Evolutionary conservation across 1,140 invertebrate species (phyloP), one percentile per base, ranked within the genome.

Genomic region (Scaptomyza graminum): DNA sequence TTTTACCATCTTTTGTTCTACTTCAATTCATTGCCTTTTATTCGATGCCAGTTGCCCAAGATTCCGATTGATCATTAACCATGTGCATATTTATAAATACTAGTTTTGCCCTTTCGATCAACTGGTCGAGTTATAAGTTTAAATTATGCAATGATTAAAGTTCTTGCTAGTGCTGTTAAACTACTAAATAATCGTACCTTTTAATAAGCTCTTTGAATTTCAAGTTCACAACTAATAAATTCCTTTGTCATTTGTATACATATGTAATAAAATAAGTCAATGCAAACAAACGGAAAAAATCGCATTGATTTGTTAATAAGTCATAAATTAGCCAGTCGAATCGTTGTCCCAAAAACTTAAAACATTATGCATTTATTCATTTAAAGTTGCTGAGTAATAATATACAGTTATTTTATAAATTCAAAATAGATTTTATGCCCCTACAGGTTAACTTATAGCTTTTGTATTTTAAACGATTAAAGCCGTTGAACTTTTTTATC

Each of bases 1-100:
- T 61, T 71, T 66, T 57, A 74, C 9, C 18, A 13, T 22, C 44
- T 62, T 49, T 41, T 56, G 47, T 71, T 71, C 68, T 71, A 71
- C 62, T 44, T 65, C 28, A 31, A 50, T 28, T 22, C 15, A 18
- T 57, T 56, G 18, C 25, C 13, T 44, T 54, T 54, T 28, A 9
- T n/a, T 46, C 28, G 41, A 51, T 51, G n/a, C 4, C 47, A 67
- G 44, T 41, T 60, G 34, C 12, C 15, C 16, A 43, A 25, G 22
- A 18, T 39, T 52, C 44, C 2, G 28, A 28, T 8, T 22, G 34
- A 56, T 70, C 60, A 56, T 71, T 65, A 44, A 52, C 22, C 28
- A 31, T 15, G 15, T 34, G 44, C 16, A 5, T 47, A 59, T 59
- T 12, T 28, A 12, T 37, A 34, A 60, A 49, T n/a, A 37, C 28